phyloP scores from a whole-genome alignment of 2,888 invertebrate genomes.

The Cepaea hortensis region DNA sequence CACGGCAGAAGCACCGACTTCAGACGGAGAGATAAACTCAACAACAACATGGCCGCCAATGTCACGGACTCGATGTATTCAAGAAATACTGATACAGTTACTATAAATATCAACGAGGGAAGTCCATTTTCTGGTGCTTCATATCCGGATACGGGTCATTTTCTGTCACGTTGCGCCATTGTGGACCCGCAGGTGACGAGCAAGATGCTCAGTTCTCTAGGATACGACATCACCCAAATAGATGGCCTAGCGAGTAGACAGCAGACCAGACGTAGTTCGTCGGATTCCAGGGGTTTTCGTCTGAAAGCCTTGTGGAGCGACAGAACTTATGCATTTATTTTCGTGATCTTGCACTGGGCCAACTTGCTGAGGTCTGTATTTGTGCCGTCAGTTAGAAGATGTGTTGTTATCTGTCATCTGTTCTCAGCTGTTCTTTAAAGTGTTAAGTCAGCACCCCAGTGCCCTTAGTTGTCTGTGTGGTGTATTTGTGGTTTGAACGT shows the following conservation, averaged over 20 bases:
- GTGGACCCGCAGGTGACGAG: background rate
- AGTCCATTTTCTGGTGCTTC: background rate
- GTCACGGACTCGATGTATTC: background rate
- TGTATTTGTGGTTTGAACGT: too few relatives aligned
- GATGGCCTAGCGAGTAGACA: too few relatives aligned
- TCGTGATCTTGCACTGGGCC: background rate
- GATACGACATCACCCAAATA: background rate
- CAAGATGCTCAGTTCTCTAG: background rate
- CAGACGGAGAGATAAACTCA: background rate
- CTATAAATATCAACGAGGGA: too few relatives aligned
- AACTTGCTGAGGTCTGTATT: slow-evolving; percentile 20
- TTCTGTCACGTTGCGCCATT: background rate
- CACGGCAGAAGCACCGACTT: background rate
- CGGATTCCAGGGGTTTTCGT: background rate
- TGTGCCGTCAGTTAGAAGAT: too few relatives aligned
- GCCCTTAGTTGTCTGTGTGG: too few relatives aligned
- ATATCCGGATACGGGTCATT: background rate
- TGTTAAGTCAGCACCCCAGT: too few relatives aligned
- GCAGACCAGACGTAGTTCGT: background rate
- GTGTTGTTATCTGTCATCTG: too few relatives aligned
- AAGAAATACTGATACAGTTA: background rate
- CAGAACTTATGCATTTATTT: background rate
- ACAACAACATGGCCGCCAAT: background rate
- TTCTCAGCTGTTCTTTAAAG: too few relatives aligned
- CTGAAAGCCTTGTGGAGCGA: slow-evolving; percentile 22